phyloP scores from a whole-genome alignment of 1,140 invertebrate species.

The Pinna nobilis region DNA sequence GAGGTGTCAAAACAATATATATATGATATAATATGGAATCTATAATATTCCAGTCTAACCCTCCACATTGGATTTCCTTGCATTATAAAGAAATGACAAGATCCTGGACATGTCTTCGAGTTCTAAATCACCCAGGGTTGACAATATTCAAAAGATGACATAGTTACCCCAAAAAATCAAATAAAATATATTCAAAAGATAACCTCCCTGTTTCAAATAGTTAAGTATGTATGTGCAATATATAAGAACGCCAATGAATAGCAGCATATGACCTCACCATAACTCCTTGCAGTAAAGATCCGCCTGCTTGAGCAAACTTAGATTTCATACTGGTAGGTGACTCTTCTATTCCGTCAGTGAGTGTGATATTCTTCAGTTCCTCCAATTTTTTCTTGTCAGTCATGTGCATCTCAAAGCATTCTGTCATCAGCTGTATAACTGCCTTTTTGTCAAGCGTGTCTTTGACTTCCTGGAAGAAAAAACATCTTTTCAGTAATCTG shows the following conservation, averaged over 20 bases:
- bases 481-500: no score
- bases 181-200: neutral
- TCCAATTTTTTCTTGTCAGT: constrained; percentile 68
- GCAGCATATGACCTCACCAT: constrained; percentile 41
- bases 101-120: no score
- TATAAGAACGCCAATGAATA: neutral
- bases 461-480: constrained; percentile 69
- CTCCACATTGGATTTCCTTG: no score
- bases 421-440: constrained; percentile 67
- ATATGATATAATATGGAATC: no score
- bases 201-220: no score
- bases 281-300: constrained; percentile 55
- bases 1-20: no score
- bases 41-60: no score
- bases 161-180: neutral
- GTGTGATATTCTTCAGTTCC: constrained; percentile 59
- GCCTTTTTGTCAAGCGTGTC: constrained; percentile 74
- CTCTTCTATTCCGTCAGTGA: constrained; percentile 38
- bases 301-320: constrained; percentile 51
- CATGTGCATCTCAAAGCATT: constrained; percentile 71
- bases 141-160: neutral
- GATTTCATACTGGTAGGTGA: constrained; percentile 54
- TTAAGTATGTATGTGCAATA: no score
- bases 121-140: no score
- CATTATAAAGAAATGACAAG: no score